Conservation (phyloP, 2,888 invertebrate species). For the Laspeyria flexula region DNA sequence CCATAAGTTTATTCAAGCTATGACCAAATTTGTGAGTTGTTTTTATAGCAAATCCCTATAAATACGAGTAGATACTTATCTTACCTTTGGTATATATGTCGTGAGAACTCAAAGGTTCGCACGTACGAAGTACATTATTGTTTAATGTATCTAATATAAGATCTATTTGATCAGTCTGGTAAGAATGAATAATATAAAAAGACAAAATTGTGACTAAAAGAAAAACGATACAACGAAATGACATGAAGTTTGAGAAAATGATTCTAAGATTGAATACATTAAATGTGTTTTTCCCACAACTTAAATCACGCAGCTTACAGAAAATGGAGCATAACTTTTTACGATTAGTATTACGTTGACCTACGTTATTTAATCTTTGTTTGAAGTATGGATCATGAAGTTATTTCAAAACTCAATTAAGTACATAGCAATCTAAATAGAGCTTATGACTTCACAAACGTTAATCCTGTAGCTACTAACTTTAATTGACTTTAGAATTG, state of each 20-base stretch:
- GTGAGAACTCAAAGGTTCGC: constrained; percentile 25
- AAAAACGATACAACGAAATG: too few relatives aligned
- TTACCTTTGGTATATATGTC: constrained; percentile 3
- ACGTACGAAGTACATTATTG: constrained; percentile 9
- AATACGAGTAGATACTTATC: constrained; percentile 15
- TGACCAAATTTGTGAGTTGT: constrained; percentile 5
- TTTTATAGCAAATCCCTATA: constrained; percentile 17
- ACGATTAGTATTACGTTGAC: constrained; percentile 14
- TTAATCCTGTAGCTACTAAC: constrained; percentile 25
- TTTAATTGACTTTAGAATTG: constrained; percentile 43
- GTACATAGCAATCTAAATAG: constrained; percentile 34
- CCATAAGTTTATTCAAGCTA: constrained; percentile 10
- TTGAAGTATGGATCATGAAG: constrained; percentile 15
- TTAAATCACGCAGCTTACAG: too few relatives aligned
- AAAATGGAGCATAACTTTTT: constrained; percentile 20
- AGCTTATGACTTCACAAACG: constrained; percentile 30
- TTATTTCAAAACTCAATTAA: constrained; percentile 38
- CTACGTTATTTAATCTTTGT: too few relatives aligned
- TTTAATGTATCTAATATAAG: constrained; percentile 11
- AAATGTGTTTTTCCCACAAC: too few relatives aligned
- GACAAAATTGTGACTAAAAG: too few relatives aligned
- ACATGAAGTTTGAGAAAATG: too few relatives aligned
- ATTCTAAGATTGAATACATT: too few relatives aligned
- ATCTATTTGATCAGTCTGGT: constrained; percentile 10
- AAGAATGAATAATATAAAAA: constrained; percentile 9